Percentiles rank a stretch among this genome's conserved stretches.
These are phyloP conservation scores for Nomada hirtipes DNA, from an alignment of 2,888 invertebrate genomes.

Conservation along the genomic window DNA sequence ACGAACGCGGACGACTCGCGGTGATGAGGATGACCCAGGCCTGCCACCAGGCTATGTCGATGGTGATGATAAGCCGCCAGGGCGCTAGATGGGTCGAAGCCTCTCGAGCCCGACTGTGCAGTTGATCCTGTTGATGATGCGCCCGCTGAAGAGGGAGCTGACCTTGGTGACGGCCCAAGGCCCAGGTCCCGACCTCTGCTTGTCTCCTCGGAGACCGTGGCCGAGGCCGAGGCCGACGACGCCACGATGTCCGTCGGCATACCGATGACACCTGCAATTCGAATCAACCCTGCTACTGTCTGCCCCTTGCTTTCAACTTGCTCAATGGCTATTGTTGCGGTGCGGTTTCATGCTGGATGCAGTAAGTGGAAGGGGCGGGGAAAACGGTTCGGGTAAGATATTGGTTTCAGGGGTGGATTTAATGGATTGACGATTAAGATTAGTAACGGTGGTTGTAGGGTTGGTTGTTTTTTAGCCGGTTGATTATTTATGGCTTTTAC, in stretches of 20 bases:
- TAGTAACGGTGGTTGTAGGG: too few relatives aligned
- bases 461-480: too few relatives aligned
- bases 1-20: conserved; percentile 94
- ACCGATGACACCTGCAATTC: conserved; percentile 68
- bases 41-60: conserved; percentile 81
- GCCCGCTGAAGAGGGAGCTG: conserved; percentile 70
- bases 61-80: conserved; percentile 89
- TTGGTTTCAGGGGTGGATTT: too few relatives aligned
- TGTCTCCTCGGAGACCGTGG: conserved; percentile 77
- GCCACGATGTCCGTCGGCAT: conserved; percentile 83
- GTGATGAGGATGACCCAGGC: conserved; percentile 86
- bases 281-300: not conserved
- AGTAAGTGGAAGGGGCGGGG: too few relatives aligned
- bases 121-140: conserved; percentile 81
- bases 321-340: too few relatives aligned
- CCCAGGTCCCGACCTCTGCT: conserved; percentile 75
- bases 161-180: conserved; percentile 73
- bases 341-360: too few relatives aligned
- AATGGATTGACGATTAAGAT: too few relatives aligned
- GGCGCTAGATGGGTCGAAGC: conserved; percentile 87
- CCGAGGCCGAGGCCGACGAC: conserved; percentile 77
- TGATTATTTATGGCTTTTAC: too few relatives aligned
- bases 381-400: too few relatives aligned
- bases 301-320: too few relatives aligned
- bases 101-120: conserved; percentile 84